phyloP scores from a whole-genome alignment of 2,888 invertebrate species.

The Tetranychus truncatus region DNA sequence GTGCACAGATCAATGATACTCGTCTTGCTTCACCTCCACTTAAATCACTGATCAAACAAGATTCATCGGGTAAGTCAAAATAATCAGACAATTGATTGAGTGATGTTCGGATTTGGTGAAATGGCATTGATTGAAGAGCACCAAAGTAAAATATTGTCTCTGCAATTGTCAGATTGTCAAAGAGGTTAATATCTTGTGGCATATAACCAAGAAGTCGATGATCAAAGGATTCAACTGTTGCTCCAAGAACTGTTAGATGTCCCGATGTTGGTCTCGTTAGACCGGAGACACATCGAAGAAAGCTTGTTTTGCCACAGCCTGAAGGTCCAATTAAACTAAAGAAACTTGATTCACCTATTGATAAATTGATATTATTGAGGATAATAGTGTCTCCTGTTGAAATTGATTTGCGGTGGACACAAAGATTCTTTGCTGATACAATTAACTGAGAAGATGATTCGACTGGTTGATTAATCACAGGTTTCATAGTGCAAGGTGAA shows the following conservation, averaged over 20 bases:
- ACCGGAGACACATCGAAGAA: background rate
- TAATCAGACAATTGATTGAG: conserved; percentile 5
- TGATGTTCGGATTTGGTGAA: background rate
- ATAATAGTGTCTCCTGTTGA: background rate
- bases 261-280: background rate
- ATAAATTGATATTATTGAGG: background rate
- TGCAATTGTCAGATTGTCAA: conserved; percentile 16
- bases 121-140: conserved; percentile 6
- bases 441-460: background rate
- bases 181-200: conserved; percentile 19
- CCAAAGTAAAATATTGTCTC: conserved; percentile 17
- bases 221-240: background rate
- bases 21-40: conserved; percentile 75
- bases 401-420: background rate
- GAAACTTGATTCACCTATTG: background rate
- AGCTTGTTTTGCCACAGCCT: background rate
- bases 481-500: too few relatives aligned
- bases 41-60: background rate
- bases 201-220: background rate
- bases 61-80: conserved; percentile 10
- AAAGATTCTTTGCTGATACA: background rate
- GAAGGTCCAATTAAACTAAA: background rate
- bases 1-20: conserved; percentile 38
- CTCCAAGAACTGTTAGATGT: background rate
- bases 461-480: background rate